Evolutionary conservation across 2,888 invertebrate species (phyloP).

Genomic region (Seira ritae): DNA sequence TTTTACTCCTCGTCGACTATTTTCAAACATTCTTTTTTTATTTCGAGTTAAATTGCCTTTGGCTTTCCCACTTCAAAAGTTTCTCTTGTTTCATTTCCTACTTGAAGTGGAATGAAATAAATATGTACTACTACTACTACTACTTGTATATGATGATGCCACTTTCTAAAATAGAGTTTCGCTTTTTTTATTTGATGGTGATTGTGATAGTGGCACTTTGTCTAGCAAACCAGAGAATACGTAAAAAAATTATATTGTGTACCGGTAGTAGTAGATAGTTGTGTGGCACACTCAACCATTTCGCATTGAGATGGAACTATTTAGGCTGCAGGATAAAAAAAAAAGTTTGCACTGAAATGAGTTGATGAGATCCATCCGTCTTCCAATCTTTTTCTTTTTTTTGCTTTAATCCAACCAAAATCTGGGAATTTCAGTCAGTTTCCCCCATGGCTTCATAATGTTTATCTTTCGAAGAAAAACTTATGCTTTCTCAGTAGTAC

Average conservation of each 20-base stretch:
- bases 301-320: background rate
- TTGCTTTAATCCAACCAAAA: background rate
- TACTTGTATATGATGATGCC: background rate
- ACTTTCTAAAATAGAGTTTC: slow-evolving; percentile 1
- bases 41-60: background rate
- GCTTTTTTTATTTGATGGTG: background rate
- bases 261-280: background rate
- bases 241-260: background rate
- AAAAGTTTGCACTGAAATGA: background rate
- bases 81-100: background rate
- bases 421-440: slow-evolving; percentile 9
- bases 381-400: background rate
- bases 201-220: background rate
- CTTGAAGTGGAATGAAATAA: background rate
- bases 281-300: background rate
- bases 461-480: slow-evolving; percentile 6
- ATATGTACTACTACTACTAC: too few relatives aligned
- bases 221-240: background rate
- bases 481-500: background rate
- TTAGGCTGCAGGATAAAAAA: background rate
- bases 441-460: slow-evolving; percentile 2
- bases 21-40: background rate
- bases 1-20: background rate
- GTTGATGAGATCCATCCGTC: slow-evolving; percentile 9
- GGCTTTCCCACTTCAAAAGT: background rate